These are phyloP conservation scores for Caenorhabditis japonica DNA, from an alignment of 2,888 invertebrate genomes.

Conservation along the genomic window DNA sequence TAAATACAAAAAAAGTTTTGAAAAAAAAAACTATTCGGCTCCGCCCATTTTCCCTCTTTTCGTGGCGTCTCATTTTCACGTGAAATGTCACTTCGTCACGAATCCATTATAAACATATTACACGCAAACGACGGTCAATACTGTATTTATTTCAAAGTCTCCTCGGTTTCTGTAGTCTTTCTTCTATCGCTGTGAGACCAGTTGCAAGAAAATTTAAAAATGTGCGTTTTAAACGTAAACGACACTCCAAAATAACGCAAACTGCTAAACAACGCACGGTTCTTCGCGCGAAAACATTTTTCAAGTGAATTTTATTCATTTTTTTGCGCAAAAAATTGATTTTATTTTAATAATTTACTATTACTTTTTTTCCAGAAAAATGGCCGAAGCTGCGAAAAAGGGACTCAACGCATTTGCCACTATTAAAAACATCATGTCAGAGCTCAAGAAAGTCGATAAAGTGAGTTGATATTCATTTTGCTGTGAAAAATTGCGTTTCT, in stretches of 20 bases:
- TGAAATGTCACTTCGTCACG: no score
- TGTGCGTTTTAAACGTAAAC: neutral
- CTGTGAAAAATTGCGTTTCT: neutral
- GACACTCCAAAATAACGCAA: slow-evolving; percentile 20
- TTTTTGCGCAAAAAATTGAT: neutral
- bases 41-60: no score
- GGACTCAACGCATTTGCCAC: slow-evolving; percentile 53
- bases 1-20: no score
- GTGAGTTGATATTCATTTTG: slow-evolving; percentile 36
- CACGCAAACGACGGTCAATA: no score
- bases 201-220: no score
- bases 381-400: slow-evolving; percentile 39
- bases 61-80: no score
- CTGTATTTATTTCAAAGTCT: no score
- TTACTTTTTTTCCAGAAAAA: slow-evolving; percentile 11
- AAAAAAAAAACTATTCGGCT: no score
- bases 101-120: no score
- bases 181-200: no score
- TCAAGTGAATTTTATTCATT: slow-evolving; percentile 4
- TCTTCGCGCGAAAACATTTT: no score
- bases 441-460: slow-evolving; percentile 67
- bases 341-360: neutral
- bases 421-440: slow-evolving; percentile 63
- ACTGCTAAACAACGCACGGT: slow-evolving; percentile 14
- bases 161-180: no score